phyloP scores from a whole-genome alignment of 1,140 invertebrate genomes.

The Pectinophora gossypiella region DNA sequence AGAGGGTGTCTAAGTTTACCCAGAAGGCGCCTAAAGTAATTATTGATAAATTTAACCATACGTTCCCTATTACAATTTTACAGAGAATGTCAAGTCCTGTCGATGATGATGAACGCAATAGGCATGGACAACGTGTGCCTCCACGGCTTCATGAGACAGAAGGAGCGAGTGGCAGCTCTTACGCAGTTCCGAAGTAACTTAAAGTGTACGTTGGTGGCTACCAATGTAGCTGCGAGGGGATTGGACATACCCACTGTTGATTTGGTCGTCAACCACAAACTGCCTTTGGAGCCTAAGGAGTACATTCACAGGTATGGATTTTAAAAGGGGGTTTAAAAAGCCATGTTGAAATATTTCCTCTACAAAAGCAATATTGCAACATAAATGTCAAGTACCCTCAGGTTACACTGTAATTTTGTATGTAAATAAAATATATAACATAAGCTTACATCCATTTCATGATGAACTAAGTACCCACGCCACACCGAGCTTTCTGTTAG shows the following conservation, averaged over 20 bases:
- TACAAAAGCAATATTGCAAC: no score
- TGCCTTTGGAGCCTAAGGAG: slow-evolving; percentile 92
- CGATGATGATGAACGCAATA: slow-evolving; percentile 90
- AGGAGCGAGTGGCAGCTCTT: slow-evolving; percentile 85
- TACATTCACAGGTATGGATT: slow-evolving; percentile 92
- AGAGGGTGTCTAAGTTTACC: no score
- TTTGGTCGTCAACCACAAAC: slow-evolving; percentile 95
- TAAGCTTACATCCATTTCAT: no score
- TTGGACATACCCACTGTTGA: slow-evolving; percentile 92
- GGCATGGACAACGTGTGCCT: slow-evolving; percentile 92
- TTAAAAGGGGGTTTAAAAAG: background rate
- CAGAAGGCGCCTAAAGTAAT: no score
- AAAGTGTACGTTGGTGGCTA: slow-evolving; percentile 93
- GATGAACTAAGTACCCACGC: no score
- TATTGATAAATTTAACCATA: no score
- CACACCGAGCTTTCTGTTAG: no score
- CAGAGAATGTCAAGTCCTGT: slow-evolving; percentile 89
- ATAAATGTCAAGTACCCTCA: no score
- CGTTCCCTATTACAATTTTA: background rate
- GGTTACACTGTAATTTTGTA: no score
- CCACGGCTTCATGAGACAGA: slow-evolving; percentile 90
- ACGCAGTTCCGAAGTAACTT: slow-evolving; percentile 91
- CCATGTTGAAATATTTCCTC: no score
- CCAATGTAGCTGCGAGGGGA: slow-evolving; percentile 96
- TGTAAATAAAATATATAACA: no score